These are phyloP conservation scores for Agonopterix arenella DNA, from an alignment of 2,888 invertebrate species.

Conservation along the genomic window DNA sequence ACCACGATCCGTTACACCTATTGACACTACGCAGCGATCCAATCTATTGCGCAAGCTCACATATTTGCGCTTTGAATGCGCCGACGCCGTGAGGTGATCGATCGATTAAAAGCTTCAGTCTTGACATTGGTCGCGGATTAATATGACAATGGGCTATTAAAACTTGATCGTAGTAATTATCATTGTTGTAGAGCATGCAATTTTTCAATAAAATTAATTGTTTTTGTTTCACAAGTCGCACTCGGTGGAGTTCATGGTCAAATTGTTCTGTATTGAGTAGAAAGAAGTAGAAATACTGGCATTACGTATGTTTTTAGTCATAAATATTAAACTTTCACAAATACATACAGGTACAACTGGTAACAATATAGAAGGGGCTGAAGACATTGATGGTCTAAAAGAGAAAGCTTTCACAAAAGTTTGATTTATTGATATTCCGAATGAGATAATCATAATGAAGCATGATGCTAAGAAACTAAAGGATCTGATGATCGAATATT, in stretches of 20 bases:
- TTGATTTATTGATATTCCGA: too few relatives aligned
- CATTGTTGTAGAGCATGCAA: conserved; percentile 7
- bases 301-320: too few relatives aligned
- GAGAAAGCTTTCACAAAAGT: too few relatives aligned
- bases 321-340: too few relatives aligned
- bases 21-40: conserved; percentile 22
- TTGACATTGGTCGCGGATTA: conserved; percentile 44
- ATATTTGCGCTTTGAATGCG: conserved; percentile 31
- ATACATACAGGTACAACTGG: too few relatives aligned
- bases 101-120: conserved; percentile 20
- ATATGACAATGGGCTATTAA: conserved; percentile 22
- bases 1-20: conserved; percentile 34
- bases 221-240: neutral
- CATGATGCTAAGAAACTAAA: too few relatives aligned
- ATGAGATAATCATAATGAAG: too few relatives aligned
- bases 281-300: neutral
- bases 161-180: conserved; percentile 12
- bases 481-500: neutral
- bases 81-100: conserved; percentile 19
- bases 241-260: conserved; percentile 4
- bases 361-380: too few relatives aligned
- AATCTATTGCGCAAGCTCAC: conserved; percentile 41
- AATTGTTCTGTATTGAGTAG: neutral
- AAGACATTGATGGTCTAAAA: too few relatives aligned
- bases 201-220: conserved; percentile 9